Conservation (phyloP, 2,888 invertebrate species). For the Dasypolia templi region DNA sequence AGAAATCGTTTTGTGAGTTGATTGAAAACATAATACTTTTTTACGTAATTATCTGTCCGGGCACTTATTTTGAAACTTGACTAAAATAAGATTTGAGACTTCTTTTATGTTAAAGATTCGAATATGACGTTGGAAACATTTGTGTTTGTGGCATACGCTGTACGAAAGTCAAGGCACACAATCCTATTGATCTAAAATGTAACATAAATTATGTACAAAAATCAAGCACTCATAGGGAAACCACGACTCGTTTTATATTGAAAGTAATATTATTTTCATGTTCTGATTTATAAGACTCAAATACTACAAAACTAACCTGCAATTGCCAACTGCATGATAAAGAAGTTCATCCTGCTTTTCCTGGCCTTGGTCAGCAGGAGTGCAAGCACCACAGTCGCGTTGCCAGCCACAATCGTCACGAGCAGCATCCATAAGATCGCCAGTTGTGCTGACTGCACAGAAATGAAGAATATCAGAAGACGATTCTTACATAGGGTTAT, state of each 20-base stretch:
- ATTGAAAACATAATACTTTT: background rate
- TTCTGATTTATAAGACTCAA: too few species aligned
- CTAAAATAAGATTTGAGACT: background rate
- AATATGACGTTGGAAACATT: background rate
- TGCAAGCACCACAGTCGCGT: constrained; percentile 95
- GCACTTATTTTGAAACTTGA: background rate
- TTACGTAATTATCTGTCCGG: background rate
- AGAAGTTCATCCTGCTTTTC: constrained; percentile 98
- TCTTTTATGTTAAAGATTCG: too few species aligned
- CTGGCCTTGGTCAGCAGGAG: constrained; percentile 95
- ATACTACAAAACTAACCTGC: constrained; percentile 92
- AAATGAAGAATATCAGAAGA: constrained; percentile 12
- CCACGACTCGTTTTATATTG: too few species aligned
- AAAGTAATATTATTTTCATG: background rate
- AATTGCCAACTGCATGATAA: constrained; percentile 97
- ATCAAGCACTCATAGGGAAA: too few species aligned
- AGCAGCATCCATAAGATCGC: constrained; percentile 96
- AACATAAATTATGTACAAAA: background rate
- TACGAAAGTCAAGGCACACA: background rate
- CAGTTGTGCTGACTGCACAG: constrained; percentile 95
- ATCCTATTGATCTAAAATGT: background rate
- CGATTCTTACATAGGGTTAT: background rate
- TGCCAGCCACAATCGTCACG: constrained; percentile 96
- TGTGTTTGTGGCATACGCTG: background rate
- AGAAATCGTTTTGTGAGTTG: constrained; percentile 12